Percentiles rank a stretch among this genome's conserved stretches.
Evolutionary conservation across 2,797 vertebrate species (phyloP).

Genomic region (Leucoraja ocellata): DNA sequence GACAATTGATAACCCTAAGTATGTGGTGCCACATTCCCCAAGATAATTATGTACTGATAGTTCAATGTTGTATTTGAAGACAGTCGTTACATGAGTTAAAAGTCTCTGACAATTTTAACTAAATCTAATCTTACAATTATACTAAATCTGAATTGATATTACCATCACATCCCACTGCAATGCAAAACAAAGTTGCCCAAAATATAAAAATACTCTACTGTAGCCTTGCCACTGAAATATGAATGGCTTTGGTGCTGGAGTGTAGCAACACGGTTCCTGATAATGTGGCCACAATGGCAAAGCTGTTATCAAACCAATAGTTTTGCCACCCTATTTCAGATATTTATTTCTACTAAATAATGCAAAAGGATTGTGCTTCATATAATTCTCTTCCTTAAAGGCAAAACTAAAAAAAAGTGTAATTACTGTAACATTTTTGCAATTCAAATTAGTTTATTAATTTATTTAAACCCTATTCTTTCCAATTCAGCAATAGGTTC

Average conservation of each 20-base stretch:
- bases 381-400: not conserved
- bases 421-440: not conserved
- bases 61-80: not conserved
- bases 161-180: not conserved
- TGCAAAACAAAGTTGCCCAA: not conserved
- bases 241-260: not conserved
- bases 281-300: not conserved
- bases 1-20: not conserved
- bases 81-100: not conserved
- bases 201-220: not conserved
- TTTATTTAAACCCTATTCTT: not conserved
- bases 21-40: not conserved
- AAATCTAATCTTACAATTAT: not conserved
- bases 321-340: not conserved
- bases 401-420: not conserved
- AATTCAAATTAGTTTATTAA: slow-evolving; percentile 3
- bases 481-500: not conserved
- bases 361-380: not conserved
- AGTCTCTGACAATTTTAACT: not conserved
- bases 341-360: not conserved
- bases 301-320: not conserved
- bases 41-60: not conserved
- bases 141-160: not conserved
- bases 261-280: not conserved
- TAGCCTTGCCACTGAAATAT: not conserved